These are phyloP conservation scores for Luffia ferchaultella DNA, from an alignment of 2,888 invertebrate species.

Conservation along the genomic window DNA sequence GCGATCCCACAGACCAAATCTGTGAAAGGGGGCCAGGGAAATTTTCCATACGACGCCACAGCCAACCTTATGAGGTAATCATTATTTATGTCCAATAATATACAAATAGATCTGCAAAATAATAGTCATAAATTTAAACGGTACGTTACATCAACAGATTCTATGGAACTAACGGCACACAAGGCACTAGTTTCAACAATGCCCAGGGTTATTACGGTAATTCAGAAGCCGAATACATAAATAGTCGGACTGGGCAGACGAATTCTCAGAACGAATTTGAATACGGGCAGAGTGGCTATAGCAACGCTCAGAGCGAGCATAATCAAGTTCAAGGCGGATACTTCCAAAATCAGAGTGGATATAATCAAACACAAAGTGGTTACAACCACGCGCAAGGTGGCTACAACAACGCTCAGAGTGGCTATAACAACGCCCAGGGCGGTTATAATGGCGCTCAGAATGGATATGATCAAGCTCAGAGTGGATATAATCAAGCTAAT, in stretches of 20 bases:
- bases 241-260: not conserved
- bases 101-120: too few species aligned
- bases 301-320: slow-evolving; percentile 7
- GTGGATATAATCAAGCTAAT: not conserved
- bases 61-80: slow-evolving; percentile 27
- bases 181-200: slow-evolving; percentile 18
- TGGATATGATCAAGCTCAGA: not conserved
- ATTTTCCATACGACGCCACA: slow-evolving; percentile 21
- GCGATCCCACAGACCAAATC: slow-evolving; percentile 22
- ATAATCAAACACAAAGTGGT: not conserved
- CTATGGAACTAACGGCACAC: slow-evolving; percentile 13
- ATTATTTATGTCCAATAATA: too few species aligned
- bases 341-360: not conserved
- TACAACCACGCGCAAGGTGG: not conserved
- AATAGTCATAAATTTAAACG: too few species aligned
- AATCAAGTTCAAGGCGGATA: not conserved
- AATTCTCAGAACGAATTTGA: not conserved
- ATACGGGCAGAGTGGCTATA: not conserved
- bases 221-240: not conserved
- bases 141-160: too few species aligned
- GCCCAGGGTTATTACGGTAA: slow-evolving; percentile 17
- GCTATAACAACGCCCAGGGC: not conserved
- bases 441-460: not conserved
- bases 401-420: not conserved
- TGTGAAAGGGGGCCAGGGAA: slow-evolving; percentile 33